Evolutionary conservation across 1,140 invertebrate species (phyloP), one percentile per base, ranked within the genome.

Genomic region (Dendroctonus valens): DNA sequence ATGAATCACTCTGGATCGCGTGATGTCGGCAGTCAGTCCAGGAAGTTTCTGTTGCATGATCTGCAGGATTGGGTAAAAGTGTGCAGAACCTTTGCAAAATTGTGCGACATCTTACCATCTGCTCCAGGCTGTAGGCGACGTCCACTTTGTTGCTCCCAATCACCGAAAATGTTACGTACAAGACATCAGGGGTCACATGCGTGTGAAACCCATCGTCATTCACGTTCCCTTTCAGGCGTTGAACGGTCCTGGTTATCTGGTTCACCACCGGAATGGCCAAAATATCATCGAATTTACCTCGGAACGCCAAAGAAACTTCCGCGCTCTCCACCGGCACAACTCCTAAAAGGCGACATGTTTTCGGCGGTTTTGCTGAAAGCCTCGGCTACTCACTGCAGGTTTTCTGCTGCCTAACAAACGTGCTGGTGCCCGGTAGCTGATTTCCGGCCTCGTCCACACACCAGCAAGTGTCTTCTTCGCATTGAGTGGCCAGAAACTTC

Each of bases 391-490:
- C 78, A 87, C 85, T 73, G 74, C 87, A 88, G 42, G 81, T 79
- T 58, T 79, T 82, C 41, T 83, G 80, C 49, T 85, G 87, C 75
- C 81, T 85, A 59, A 82, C 78, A 77, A 92, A 87, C 41, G 86
- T 82, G 71, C 85, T 80, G 3, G 84, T 83, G 26, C 85, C 79
- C 66, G 85, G 81, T 2, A 91, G 75, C 69, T 90, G 87, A 78
- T 92, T 91, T 7, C 91, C 91, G 0, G 90, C 90, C 65, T 91
- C 90, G 77, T 94, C 91, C 4, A 93, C 91, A 77, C 91, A 94
- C 91, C 91, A 93, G 76, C 91, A 94, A 37, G 83, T 84, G 1
- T 85, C 84, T 2, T 84, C 83, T 40, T 86, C 85, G 72, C 91
- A 93, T 73, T 93, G 91, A 0, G 83, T 86, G 0, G 91, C 85